Base-by-base conservation (phyloP, 2,888 invertebrate genomes). In the Leucozona laternaria region DNA sequence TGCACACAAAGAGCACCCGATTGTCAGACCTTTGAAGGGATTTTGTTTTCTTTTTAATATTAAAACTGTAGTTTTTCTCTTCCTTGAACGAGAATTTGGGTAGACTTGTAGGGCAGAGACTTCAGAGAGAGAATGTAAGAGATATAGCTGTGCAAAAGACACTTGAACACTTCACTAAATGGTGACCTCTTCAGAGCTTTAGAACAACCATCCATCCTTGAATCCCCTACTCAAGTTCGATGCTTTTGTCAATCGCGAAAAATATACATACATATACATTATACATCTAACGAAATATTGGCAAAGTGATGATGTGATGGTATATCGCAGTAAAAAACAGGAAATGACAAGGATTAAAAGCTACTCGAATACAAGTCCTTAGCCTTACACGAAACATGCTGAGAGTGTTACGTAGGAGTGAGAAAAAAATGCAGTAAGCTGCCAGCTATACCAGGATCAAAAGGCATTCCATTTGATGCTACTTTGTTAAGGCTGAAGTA, bases 291-390 rank as follows among this genome's bases (percentile, higher is more conserved):
- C 20, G 34, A 37, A 68, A 50, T 48, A 34, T 48, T 66, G 31
- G 11, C n/a, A 70, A 34, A 55, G 55, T 53, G 55, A 50, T 70
- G 70, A 55, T 55, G 73, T 82, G 70, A 82, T 75, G 66, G 48
- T 64, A 37, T 71, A 72, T 37, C 20, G 31, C 57, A 58, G 58
- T 37, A 37, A 58, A 20, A 82, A 78, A 57, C 75, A 55, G 79
- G 75, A 75, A 79, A 84, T 84, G 75, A 75, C 64, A 79, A 71
- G 86, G 78, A 82, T 86, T 86, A 86, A 86, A 86, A 82, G 73
- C 73, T 79, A 66, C 86, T 86, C 82, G 86, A 62, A 75, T 75
- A 70, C 57, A 78, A 53, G 73, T 58, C 31, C 73, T 79, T 79
- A 28, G 4, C n/a, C n/a, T 8, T 37, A 70, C 66, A 53, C 34